Evolutionary conservation across 2,113 vertebrate species (phyloP), one percentile per base, ranked within the genome.

Genomic region (Percina caprodes): DNA sequence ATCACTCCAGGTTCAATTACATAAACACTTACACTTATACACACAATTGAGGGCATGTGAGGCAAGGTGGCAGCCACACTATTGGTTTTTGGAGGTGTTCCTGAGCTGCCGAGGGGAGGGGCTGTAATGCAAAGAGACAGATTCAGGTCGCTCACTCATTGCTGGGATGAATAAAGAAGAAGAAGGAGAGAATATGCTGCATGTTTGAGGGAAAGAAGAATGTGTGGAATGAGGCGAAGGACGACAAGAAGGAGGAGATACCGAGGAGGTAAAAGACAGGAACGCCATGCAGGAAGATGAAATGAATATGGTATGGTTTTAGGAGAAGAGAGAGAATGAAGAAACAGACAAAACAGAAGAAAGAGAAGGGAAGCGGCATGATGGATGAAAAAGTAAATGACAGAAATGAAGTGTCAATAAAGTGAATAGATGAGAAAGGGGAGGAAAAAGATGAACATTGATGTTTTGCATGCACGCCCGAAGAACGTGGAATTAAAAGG

Each of bases 111-210:
- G 83, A 84, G 23, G 79, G 83, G 86, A 86, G 48, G 75, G 77
- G 78, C 73, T 85, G 24, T 92, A 92, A 93, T 90, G 84, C 79
- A 90, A 88, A 80, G 79, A 92, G 93, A 94, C 93, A 89, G 83
- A 93, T 93, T 91, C 84, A 91, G 93, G 91, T 92, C 91, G 88
- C 51, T 92, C 90, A 88, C 77, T 91, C 86, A 92, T 84, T 55
- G 80, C 80, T 66, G 74, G 63, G 80, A 89, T 86, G 86, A 86
- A 90, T 80, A 88, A 83, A 83, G 71, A 70, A 81, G 61, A 70
- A 84, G 89, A 86, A 84, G 76, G 65, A 78, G 35, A 90, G 85
- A 85, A 77, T 87, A 86, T 79, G 75, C 67, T 77, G 79, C 62
- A 63, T 5, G 54, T 21, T 77, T 79, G 45, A 85, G 80, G 33